Percentiles rank a stretch among this genome's conserved stretches.
Conservation (phyloP, 2,888 invertebrate genomes). For the Harmothoe impar region DNA sequence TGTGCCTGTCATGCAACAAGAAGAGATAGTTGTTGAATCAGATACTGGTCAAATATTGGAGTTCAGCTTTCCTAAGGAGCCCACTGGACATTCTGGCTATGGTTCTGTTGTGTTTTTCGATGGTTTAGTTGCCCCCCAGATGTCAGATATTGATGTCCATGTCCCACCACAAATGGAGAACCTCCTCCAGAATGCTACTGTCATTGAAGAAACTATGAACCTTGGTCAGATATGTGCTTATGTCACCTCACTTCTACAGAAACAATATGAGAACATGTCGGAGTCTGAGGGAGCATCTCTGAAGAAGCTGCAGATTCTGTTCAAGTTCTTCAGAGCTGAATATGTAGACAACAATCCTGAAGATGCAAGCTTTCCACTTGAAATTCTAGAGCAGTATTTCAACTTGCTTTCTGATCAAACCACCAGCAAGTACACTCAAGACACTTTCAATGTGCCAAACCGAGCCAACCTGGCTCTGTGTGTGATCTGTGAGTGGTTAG, state of each 20-base stretch:
- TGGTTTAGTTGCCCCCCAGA: background rate
- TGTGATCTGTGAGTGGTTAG: slow-evolving; percentile 75
- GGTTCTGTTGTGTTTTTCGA: background rate
- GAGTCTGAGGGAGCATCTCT: background rate
- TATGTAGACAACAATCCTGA: slow-evolving; percentile 18
- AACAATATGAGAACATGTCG: background rate
- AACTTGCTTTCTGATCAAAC: slow-evolving; percentile 20
- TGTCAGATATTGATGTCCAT: background rate
- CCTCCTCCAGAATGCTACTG: background rate
- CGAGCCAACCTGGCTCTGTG: slow-evolving; percentile 70
- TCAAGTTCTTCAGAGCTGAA: slow-evolving; percentile 52
- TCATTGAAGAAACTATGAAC: background rate
- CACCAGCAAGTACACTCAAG: background rate
- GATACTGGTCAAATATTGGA: too few species aligned
- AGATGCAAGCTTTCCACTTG: slow-evolving; percentile 17
- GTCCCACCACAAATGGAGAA: background rate
- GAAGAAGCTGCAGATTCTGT: slow-evolving; percentile 12
- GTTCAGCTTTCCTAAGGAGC: too few species aligned
- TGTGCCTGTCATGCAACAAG: too few species aligned
- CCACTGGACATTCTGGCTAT: background rate
- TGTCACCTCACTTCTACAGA: background rate
- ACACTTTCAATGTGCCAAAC: slow-evolving; percentile 68
- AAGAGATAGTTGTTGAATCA: too few species aligned
- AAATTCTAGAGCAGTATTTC: slow-evolving; percentile 45
- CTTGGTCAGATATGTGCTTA: background rate